Base-by-base conservation (phyloP, 2,888 invertebrate species). In the Hipparchia semele region DNA sequence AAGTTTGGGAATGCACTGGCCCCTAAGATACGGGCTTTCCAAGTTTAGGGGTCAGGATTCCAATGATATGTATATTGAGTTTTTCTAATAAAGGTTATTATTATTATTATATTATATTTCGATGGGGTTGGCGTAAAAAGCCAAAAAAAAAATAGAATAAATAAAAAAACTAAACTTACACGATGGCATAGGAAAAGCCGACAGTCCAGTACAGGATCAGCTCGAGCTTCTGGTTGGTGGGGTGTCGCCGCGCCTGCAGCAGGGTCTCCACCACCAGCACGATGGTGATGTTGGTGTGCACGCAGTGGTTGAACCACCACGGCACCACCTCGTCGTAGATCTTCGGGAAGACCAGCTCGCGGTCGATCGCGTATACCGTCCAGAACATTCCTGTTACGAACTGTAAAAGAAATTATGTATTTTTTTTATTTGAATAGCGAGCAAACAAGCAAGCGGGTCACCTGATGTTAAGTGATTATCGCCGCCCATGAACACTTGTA, bases 301-400 rank as follows among this genome's bases (percentile, higher is more conserved):
- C 90, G 74, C 94, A 93, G 77, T 95, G 95, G 86, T 95, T 95
- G 81, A 95, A 89, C 94, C 95, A 95, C 85, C 90, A 88, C 0
- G 95, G 95, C 0, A 95, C 89, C 12, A 95, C 86, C 68, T 84
- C 80, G 78, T 95, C 95, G 80, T 94, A 90, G 10, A 90, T 85
- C 72, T 80, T 78, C 0, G 95, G 95, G 83, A 94, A 95, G 51
- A 95, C 94, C 80, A 95, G 87, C 84, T 95, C 95, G 0, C 95
- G 88, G 80, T 95, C 94, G 62, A 94, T 89, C 61, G 85, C 82
- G 89, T 91, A 95, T 1, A 95, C 76, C 0, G 81, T 79, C 95
- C 95, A 95, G 84, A 95, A 95, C 87, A 94, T 90, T 12, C 83
- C 74, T 1, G 91, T 87, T 3, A 95, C 94, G 80, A 95, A 90